Evolutionary conservation across 2,797 vertebrate species (phyloP), one percentile per base, ranked within the genome.

Genomic region (Urophycis tenuis): DNA sequence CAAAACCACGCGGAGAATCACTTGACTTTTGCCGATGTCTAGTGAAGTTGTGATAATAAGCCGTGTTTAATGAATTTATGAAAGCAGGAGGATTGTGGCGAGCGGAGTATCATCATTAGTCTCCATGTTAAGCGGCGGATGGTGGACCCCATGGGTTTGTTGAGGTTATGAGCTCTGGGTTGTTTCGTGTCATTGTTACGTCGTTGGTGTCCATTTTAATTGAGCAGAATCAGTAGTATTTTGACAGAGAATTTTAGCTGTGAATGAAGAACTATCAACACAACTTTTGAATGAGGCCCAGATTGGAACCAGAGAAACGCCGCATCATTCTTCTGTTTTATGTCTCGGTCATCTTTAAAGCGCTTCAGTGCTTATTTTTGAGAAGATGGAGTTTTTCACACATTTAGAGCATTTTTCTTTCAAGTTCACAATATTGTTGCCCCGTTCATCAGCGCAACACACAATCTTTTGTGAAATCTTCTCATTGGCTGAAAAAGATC

Each of bases 1-100:
- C 36, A 84, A 77, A 83, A 76, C 80, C 89, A 91, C 90, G 91
- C 88, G 90, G 90, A 85, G 81, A 85, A 89, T 91, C 86, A 90
- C 83, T 90, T 90, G 89, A 91, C 88, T 90, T 70, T 87, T 83
- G 76, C 73, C 84, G 79, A 78, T 82, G 85, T 85, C 83, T 86
- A 79, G 84, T 79, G 74, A 80, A 88, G 84, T 88, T 89, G 84
- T 86, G 84, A 90, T 89, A 87, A 91, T 91, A 87, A 85, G 84
- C 76, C 82, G 85, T 88, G 89, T 91, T 91, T 88, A 88, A 91
- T 84, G 83, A 84, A 85, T 74, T 36, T 39, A 73, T 36, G 11
- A 22, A 22, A 53, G 45, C 22, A 53, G 45, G 17, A 39, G 36
- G 36, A 3, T 12, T 39, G 5, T 10, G 36, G 11, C 36, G 36